Conservation (phyloP, 2,797 vertebrate species). For the Podarcis lilfordi region DNA sequence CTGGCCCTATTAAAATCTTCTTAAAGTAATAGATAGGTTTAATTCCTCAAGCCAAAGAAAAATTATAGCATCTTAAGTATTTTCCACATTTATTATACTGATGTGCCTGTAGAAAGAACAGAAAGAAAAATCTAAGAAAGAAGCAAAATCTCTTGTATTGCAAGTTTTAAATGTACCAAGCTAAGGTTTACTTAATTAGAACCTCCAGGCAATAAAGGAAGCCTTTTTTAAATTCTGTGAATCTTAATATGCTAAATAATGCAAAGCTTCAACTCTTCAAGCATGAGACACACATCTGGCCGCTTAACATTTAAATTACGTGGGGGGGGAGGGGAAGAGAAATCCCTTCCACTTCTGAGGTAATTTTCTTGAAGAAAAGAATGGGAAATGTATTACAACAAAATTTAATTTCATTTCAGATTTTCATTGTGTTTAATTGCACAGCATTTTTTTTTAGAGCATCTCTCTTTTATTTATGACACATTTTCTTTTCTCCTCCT, state of each 20-base stretch:
- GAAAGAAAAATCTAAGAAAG: conserved; percentile 5
- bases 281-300: conserved; percentile 99
- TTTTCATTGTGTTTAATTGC: conserved; percentile 91
- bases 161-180: conserved; percentile 99
- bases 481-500: conserved; percentile 68
- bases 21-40: conserved; percentile 96
- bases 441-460: conserved; percentile 76
- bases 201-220: conserved; percentile 98
- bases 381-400: conserved; percentile 89
- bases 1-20: conserved; percentile 93
- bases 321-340: conserved; percentile 66
- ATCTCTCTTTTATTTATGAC: conserved; percentile 75
- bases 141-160: conserved; percentile 91
- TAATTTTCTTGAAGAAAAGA: conserved; percentile 92
- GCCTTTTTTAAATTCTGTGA: conserved; percentile 99
- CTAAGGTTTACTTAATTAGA: conserved; percentile 99
- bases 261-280: conserved; percentile 99
- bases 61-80: conserved; percentile 90
- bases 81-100: conserved; percentile 97
- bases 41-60: conserved; percentile 92
- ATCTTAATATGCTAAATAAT: conserved; percentile 99
- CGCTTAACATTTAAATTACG: conserved; percentile 99
- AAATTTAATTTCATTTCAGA: conserved; percentile 91
- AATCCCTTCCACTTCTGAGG: conserved; percentile 92
- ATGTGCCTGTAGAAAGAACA: conserved; percentile 83